Percentiles rank a stretch among this genome's conserved stretches.
These are phyloP conservation scores for Stenurella melanura DNA, from an alignment of 2,888 invertebrate species.

Conservation along the genomic window DNA sequence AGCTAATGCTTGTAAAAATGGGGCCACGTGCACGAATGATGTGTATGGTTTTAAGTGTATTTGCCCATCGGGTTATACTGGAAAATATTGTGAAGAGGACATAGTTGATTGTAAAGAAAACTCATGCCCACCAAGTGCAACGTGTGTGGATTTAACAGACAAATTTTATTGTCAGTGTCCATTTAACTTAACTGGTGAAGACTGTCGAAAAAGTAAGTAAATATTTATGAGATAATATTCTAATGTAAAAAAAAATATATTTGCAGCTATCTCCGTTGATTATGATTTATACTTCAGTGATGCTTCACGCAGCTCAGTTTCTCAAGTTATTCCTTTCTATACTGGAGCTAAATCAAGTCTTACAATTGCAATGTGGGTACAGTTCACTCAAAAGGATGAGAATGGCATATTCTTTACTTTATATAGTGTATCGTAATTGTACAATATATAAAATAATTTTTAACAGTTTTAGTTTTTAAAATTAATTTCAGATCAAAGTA, in stretches of 20 bases:
- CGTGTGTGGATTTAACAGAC: slow-evolving; percentile 92
- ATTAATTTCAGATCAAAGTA: slow-evolving; percentile 81
- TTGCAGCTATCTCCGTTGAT: slow-evolving; percentile 96
- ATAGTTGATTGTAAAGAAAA: slow-evolving; percentile 94
- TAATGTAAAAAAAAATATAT: slow-evolving; percentile 29
- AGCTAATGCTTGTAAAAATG: slow-evolving; percentile 92
- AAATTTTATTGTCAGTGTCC: slow-evolving; percentile 97
- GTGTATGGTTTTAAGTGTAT: slow-evolving; percentile 89
- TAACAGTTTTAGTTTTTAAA: background rate
- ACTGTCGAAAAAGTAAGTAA: slow-evolving; percentile 93
- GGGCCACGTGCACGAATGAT: slow-evolving; percentile 92
- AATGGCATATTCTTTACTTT: slow-evolving; percentile 95
- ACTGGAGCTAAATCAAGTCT: slow-evolving; percentile 85
- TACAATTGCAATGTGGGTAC: slow-evolving; percentile 97
- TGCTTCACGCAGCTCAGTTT: slow-evolving; percentile 91
- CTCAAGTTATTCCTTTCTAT: slow-evolving; percentile 93
- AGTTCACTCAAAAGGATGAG: slow-evolving; percentile 93
- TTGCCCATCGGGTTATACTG: slow-evolving; percentile 87
- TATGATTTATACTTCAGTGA: slow-evolving; percentile 98
- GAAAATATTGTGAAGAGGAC: slow-evolving; percentile 91
- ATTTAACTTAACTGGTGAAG: slow-evolving; percentile 96
- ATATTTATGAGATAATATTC: slow-evolving; percentile 43
- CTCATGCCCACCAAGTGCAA: slow-evolving; percentile 94
- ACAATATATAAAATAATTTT: background rate
- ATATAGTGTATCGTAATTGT: slow-evolving; percentile 87